Conservation (phyloP, 92 coral and sea anemone species). For the Heliopora coerulea region DNA sequence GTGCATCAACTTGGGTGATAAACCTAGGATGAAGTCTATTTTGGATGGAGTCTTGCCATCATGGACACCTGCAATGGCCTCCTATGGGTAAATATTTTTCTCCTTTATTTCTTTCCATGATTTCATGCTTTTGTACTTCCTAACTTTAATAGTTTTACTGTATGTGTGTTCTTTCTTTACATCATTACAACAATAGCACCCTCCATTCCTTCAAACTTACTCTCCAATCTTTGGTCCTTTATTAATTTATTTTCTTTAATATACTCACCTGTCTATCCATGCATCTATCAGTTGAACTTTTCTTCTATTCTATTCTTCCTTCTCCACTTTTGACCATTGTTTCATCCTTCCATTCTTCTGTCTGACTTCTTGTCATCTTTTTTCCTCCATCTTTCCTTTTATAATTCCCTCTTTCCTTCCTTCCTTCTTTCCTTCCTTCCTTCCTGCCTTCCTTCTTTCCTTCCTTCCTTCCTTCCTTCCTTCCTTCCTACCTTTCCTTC, state of each 20-base stretch:
- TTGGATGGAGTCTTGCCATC: slow-evolving; percentile 3
- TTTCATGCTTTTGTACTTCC: no score
- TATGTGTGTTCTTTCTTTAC: no score
- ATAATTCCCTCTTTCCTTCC: neutral
- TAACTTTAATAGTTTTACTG: no score
- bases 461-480: neutral
- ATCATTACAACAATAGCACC: no score
- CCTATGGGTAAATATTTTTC: slow-evolving; percentile 16
- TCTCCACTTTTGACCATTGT: no score
- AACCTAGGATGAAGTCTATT: neutral
- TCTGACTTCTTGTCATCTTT: neutral
- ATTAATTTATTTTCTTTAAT: neutral
- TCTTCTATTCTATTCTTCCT: no score
- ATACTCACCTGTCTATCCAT: neutral
- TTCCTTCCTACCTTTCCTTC: neutral
- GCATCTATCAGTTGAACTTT: no score
- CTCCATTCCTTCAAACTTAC: no score
- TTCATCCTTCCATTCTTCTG: neutral
- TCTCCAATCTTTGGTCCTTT: no score
- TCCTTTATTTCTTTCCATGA: no score
- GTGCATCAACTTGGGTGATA: neutral
- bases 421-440: slow-evolving; percentile 11
- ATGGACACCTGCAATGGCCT: slow-evolving; percentile 29
- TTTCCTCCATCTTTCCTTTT: neutral
- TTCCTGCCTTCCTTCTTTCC: slow-evolving; percentile 1